Conservation (phyloP, 2,888 invertebrate species). For the Gortyna flavago region DNA sequence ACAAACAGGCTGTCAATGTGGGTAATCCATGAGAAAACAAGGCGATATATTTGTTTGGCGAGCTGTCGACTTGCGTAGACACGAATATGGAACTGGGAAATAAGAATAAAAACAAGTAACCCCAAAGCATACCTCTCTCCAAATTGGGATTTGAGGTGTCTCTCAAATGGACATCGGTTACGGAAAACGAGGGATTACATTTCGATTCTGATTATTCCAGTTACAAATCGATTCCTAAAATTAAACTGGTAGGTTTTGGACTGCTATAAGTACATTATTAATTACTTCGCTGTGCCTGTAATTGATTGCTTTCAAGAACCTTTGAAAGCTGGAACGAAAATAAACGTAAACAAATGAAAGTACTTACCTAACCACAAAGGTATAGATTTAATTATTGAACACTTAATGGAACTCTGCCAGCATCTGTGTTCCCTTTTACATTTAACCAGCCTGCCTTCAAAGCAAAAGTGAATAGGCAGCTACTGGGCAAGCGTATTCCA, state of each 20-base stretch:
- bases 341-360: conserved; percentile 1
- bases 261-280: conserved; percentile 15
- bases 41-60: conserved; percentile 69
- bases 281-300: conserved; percentile 19
- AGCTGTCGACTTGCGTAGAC: conserved; percentile 65
- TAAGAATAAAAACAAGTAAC: conserved; percentile 42
- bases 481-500: neutral
- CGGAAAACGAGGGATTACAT: conserved; percentile 32
- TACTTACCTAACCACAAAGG: neutral
- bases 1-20: conserved; percentile 72
- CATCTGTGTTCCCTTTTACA: neutral
- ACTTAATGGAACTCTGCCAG: neutral
- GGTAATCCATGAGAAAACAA: conserved; percentile 72
- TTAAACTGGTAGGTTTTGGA: conserved; percentile 10
- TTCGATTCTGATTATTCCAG: conserved; percentile 28
- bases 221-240: conserved; percentile 21
- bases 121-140: conserved; percentile 27
- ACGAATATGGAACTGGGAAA: conserved; percentile 41
- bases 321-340: conserved; percentile 18
- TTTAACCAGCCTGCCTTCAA: neutral
- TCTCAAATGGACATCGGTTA: conserved; percentile 20
- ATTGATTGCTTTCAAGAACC: conserved; percentile 22
- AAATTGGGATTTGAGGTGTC: conserved; percentile 37
- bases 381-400: neutral
- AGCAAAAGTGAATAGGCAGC: neutral